Conservation (phyloP, 2,888 invertebrate genomes). For the Myathropa florea region DNA sequence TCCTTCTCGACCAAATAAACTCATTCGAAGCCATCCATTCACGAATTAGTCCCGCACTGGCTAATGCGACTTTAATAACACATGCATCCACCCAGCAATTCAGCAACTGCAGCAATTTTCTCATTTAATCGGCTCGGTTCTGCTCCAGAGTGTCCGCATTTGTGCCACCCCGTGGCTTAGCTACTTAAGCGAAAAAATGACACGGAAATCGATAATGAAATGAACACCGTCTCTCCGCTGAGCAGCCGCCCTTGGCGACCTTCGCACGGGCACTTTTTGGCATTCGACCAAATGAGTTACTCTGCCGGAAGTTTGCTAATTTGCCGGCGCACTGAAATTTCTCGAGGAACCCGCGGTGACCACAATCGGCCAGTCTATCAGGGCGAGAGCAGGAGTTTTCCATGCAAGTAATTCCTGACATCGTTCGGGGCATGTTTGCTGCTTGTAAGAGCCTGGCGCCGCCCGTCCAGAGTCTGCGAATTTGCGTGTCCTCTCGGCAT, state of each 20-base stretch:
- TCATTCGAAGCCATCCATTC: neutral
- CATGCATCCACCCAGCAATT: slow-evolving; percentile 21
- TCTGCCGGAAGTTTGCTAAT: slow-evolving; percentile 62
- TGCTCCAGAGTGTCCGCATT: slow-evolving; percentile 4
- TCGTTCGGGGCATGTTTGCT: slow-evolving; percentile 56
- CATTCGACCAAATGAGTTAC: slow-evolving; percentile 62
- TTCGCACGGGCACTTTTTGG: slow-evolving; percentile 26
- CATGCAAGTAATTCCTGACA: slow-evolving; percentile 60
- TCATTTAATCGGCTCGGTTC: slow-evolving; percentile 34
- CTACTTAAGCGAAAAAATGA: slow-evolving; percentile 13
- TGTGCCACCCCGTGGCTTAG: neutral
- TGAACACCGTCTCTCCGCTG: slow-evolving; percentile 23
- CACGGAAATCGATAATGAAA: slow-evolving; percentile 25
- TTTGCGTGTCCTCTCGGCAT: slow-evolving; percentile 52
- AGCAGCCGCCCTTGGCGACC: neutral
- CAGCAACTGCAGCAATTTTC: slow-evolving; percentile 28
- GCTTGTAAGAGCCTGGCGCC: too few relatives aligned
- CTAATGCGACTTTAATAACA: slow-evolving; percentile 57
- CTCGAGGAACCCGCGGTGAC: neutral
- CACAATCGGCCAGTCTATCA: slow-evolving; percentile 21
- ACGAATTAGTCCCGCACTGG: slow-evolving; percentile 38
- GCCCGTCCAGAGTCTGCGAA: neutral
- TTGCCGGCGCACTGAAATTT: slow-evolving; percentile 52
- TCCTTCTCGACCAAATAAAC: neutral
- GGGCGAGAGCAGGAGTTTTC: slow-evolving; percentile 33